Conservation (phyloP, 2,888 invertebrate genomes). For the Machimus rusticus region DNA sequence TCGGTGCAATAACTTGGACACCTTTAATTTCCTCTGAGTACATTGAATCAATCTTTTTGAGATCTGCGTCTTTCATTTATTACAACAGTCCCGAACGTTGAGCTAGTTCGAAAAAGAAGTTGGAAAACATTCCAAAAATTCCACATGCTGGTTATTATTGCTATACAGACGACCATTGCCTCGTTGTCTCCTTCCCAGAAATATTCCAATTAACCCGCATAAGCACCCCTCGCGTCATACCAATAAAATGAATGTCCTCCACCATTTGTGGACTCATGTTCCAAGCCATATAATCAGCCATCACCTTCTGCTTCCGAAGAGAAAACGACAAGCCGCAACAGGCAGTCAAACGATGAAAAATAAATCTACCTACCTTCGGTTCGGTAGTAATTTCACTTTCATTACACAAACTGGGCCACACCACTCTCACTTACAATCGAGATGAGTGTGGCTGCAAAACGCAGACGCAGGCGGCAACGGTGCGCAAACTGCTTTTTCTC, state of each 20-base stretch:
- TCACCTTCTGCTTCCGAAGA: neutral
- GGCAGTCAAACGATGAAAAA: neutral
- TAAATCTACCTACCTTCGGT: neutral
- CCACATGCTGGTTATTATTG: neutral
- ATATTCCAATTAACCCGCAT: neutral
- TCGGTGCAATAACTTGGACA: neutral
- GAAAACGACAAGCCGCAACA: neutral
- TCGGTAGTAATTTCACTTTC: slow-evolving; percentile 26
- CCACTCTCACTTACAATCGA: slow-evolving; percentile 4
- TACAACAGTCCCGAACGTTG: neutral
- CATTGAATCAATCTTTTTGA: neutral
- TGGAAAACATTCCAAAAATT: neutral
- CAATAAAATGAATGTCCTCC: neutral
- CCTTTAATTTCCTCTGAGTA: neutral
- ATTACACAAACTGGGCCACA: slow-evolving; percentile 13
- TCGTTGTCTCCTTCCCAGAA: neutral
- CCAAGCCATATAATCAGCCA: neutral
- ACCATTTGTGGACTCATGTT: neutral
- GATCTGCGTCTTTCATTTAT: neutral
- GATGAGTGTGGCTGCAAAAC: neutral
- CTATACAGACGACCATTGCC: neutral
- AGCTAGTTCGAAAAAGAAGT: neutral
- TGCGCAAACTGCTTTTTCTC: neutral
- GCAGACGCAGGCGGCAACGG: neutral
- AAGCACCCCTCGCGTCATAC: neutral